Conservation (phyloP, 2,797 vertebrate genomes). For the Dryobates pubescens region DNA sequence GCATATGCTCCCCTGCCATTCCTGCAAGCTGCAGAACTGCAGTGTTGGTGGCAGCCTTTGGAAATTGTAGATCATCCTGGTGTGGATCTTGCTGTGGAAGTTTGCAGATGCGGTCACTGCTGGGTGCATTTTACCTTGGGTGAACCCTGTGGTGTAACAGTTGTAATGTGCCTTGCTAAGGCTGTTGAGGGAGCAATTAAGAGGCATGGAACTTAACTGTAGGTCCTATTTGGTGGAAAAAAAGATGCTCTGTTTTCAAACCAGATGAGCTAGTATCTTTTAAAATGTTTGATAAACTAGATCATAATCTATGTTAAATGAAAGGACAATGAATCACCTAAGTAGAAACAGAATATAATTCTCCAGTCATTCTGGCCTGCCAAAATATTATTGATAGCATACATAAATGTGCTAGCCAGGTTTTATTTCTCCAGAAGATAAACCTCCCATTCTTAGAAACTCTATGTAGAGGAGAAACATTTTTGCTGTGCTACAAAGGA, state of each 20-base stretch:
- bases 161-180: background rate
- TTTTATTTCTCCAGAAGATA: background rate
- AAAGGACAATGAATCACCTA: background rate
- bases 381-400: background rate
- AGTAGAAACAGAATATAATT: background rate
- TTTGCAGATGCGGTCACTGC: background rate
- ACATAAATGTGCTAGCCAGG: background rate
- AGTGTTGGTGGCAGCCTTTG: background rate
- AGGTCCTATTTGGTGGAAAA: rapidly evolving
- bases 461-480: background rate
- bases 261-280: background rate
- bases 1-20: background rate
- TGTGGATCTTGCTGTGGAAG: background rate
- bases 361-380: background rate
- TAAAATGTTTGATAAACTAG: background rate
- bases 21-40: background rate
- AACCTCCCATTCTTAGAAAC: background rate
- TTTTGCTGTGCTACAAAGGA: background rate
- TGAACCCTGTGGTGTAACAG: background rate
- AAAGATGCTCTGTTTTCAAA: background rate
- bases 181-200: background rate
- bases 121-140: background rate
- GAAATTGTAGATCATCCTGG: rapidly evolving
- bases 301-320: background rate
- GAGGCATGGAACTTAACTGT: background rate